A percentile compares a stretch with the other conserved stretches of the same genome.
phyloP scores from a whole-genome alignment of 1,140 invertebrate genomes.

The Triops cancriformis region DNA sequence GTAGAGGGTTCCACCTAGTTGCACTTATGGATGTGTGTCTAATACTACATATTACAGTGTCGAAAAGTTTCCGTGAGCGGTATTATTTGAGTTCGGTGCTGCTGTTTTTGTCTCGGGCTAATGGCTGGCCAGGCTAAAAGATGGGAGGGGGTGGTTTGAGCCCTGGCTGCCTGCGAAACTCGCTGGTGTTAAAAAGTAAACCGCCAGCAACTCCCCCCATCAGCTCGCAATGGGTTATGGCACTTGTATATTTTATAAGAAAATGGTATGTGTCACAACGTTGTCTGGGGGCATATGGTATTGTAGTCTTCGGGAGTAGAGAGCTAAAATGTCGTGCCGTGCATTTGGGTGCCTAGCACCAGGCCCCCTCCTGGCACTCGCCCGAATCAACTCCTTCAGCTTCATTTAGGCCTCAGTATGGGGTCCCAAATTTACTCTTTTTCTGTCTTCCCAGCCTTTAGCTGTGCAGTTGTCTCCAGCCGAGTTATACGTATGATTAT shows the following conservation, averaged over 20 bases:
- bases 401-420: slow-evolving; percentile 7
- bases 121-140: not conserved
- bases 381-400: not conserved
- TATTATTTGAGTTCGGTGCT: not conserved
- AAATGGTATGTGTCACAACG: not conserved
- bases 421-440: not conserved
- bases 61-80: not conserved
- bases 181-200: not conserved
- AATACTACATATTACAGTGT: not conserved
- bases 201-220: not conserved
- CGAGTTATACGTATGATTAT: not conserved
- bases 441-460: not conserved
- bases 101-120: not conserved
- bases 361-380: not conserved
- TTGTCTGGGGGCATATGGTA: not conserved
- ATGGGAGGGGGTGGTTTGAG: not conserved
- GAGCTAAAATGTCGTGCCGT: not conserved
- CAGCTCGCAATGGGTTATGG: not conserved
- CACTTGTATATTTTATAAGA: not conserved
- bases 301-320: not conserved
- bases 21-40: not conserved
- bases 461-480: not conserved
- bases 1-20: slow-evolving; percentile 6
- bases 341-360: not conserved
- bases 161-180: not conserved